Evolutionary conservation across 2,888 invertebrate genomes (phyloP).

Genomic region (Pterobdella sp.): DNA sequence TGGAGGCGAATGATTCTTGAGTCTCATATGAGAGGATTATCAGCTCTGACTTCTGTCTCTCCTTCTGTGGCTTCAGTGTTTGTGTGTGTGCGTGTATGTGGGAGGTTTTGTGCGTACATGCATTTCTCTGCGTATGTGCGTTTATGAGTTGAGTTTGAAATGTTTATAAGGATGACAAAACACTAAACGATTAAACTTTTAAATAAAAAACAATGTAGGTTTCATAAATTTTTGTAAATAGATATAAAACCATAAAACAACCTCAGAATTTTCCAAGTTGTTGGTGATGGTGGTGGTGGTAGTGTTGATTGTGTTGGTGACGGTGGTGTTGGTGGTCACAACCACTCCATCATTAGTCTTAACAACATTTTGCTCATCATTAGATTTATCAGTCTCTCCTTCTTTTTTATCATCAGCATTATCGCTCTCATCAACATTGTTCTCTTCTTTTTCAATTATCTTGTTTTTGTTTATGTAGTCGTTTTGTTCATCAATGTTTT

Average conservation of each 20-base stretch:
- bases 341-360: neutral
- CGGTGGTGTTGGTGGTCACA: neutral
- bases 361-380: neutral
- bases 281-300: conserved; percentile 1
- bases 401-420: neutral
- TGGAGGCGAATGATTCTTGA: conserved; percentile 69
- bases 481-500: neutral
- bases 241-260: no score
- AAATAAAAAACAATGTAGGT: no score
- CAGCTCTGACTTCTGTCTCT: conserved; percentile 42
- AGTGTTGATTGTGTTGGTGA: conserved; percentile 8
- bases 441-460: neutral
- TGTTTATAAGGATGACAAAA: no score
- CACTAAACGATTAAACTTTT: no score
- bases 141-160: no score
- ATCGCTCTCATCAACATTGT: neutral
- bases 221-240: no score
- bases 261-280: no score
- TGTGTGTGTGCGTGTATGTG: no score
- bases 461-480: neutral
- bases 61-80: conserved; percentile 32
- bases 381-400: neutral
- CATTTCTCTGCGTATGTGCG: no score
- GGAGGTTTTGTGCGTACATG: no score
- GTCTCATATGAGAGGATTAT: conserved; percentile 46